Base-by-base conservation (phyloP, 2,113 vertebrate species). In the Xerus inauris region DNA sequence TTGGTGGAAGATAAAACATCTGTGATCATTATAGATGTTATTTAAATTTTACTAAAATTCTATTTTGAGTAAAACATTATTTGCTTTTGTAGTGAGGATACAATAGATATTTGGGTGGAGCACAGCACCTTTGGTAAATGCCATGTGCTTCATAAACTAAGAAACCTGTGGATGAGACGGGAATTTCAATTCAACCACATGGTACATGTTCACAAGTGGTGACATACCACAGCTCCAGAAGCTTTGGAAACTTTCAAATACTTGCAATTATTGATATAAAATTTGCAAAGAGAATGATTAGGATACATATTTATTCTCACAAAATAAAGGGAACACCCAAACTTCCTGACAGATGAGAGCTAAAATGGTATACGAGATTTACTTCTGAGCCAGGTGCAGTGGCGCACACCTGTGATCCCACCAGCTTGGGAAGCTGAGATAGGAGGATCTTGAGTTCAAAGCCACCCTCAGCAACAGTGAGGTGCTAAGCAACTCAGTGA, bases 11-110 rank as follows among this genome's bases (percentile, higher is more conserved):
- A 49, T 17, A 77, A 82, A 89, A 65, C 20, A 86, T 11, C 47
- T 28, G 38, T 20, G 30, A 67, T 94, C 8, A 82, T 5, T 90
- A 7, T 28, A 76, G 24, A 57, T 22, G 54, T 57, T 47, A 57
- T 80, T 85, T 76, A 42, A 72, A 94, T 75, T 54, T 95, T 32
- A 89, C 17, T 49, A 75, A 95, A 80, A 83, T 81, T 87, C 40
- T 83, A 47, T 88, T 93, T 88, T 75, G 59, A 85, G 67, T 35
- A 65, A 85, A 85, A 51, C 14, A 35, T 92, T 20, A 81, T 59
- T 35, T 87, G 17, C 77, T 72, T 89, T 83, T 77, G 35, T 38
- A 79, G 42, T 13, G 16, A n/a, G 83, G 13, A 75, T 35, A 35
- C 80, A 79, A 71, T 42, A 71, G 47, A 85, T 88, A 87, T 57